These are phyloP conservation scores for Microctonus brassicae DNA, from an alignment of 2,888 invertebrate genomes.

Conservation along the genomic window DNA sequence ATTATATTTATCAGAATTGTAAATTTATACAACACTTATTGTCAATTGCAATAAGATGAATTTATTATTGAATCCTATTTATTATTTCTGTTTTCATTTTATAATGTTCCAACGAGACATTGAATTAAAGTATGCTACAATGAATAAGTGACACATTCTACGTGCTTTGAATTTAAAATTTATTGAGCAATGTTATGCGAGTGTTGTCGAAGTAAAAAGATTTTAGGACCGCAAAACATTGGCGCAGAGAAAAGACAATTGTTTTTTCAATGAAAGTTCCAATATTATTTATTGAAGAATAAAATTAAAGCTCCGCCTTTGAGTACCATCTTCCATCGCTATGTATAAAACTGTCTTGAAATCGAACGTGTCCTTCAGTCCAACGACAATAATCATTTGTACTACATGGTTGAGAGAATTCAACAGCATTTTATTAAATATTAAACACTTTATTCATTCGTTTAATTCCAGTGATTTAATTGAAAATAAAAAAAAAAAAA, in stretches of 20 bases:
- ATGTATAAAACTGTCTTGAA: conserved; percentile 59
- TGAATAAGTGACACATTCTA: conserved; percentile 33
- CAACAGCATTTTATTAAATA: conserved; percentile 21
- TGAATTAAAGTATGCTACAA: not conserved
- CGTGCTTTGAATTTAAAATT: conserved; percentile 53
- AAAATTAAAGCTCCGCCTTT: conserved; percentile 44
- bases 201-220: conserved; percentile 43
- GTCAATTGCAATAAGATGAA: not conserved
- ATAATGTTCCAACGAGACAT: not conserved
- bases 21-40: not conserved
- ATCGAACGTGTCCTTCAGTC: conserved; percentile 54
- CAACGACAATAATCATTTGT: conserved; percentile 29
- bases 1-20: no score
- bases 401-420: conserved; percentile 12
- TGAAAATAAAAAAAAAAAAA: conserved; percentile 16
- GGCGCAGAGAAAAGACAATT: conserved; percentile 49
- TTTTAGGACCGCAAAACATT: conserved; percentile 50
- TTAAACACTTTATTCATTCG: not conserved
- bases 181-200: conserved; percentile 57
- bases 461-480: not conserved
- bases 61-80: not conserved
- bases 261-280: conserved; percentile 9
- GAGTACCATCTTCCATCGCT: conserved; percentile 36
- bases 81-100: not conserved
- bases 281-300: conserved; percentile 22